These are phyloP conservation scores for Mesoclemmys tuberculata DNA, from an alignment of 2,113 vertebrate genomes.

Conservation along the genomic window DNA sequence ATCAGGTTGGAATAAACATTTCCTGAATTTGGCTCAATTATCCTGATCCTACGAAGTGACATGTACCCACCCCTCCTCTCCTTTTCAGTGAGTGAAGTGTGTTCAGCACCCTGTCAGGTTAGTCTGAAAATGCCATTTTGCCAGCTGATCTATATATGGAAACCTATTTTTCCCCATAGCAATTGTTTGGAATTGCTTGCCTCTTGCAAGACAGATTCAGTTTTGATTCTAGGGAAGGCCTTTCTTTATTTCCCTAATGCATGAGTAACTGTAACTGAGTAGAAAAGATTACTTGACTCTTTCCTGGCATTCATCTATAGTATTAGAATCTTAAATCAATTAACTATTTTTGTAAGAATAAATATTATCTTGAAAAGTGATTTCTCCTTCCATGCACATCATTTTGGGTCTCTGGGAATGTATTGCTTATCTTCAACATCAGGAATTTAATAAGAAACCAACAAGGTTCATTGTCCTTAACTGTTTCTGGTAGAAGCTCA, in stretches of 20 bases:
- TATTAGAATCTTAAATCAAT: not conserved
- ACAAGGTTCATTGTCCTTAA: accelerated
- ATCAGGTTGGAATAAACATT: not conserved
- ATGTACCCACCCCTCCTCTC: not conserved
- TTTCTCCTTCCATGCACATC: not conserved
- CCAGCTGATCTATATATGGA: not conserved
- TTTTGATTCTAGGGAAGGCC: not conserved
- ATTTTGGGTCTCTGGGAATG: not conserved
- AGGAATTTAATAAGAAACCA: not conserved
- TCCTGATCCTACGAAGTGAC: not conserved
- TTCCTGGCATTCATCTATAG: not conserved
- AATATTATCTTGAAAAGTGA: not conserved
- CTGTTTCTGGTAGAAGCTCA: not conserved
- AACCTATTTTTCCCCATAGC: not conserved
- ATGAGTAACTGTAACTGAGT: not conserved
- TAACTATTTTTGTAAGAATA: not conserved
- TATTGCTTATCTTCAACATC: not conserved
- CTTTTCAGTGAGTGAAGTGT: not conserved
- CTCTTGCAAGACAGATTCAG: not conserved
- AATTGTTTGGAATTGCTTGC: not conserved
- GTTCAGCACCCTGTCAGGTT: not conserved
- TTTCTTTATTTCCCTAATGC: not conserved
- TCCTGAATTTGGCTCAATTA: not conserved
- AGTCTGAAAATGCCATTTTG: not conserved
- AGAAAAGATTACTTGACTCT: not conserved